These are phyloP conservation scores for Acronicta aceris DNA, from an alignment of 2,888 invertebrate genomes.

Conservation along the genomic window DNA sequence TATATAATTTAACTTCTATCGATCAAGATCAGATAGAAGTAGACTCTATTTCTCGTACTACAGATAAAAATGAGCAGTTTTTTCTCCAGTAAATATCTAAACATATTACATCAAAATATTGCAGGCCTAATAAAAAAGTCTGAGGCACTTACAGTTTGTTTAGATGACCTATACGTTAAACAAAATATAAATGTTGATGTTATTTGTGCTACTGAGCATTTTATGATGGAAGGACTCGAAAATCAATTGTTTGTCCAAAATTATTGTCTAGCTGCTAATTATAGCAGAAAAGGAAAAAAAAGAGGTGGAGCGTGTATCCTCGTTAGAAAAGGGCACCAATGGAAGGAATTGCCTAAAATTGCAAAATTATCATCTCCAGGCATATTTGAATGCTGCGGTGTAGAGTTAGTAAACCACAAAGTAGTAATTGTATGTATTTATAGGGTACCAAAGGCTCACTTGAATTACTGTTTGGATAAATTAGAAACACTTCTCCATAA, in stretches of 20 bases:
- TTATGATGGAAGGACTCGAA: neutral
- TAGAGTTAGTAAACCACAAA: neutral
- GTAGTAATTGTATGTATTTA: neutral
- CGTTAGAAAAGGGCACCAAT: neutral
- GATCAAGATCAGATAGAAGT: too few species aligned
- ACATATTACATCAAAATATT: neutral
- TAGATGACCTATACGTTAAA: neutral
- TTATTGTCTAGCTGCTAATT: neutral
- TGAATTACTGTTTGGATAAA: neutral
- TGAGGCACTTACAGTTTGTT: neutral
- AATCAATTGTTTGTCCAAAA: neutral
- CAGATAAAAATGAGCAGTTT: conserved; percentile 1
- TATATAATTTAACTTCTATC: too few species aligned
- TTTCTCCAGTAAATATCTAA: neutral
- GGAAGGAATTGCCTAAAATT: neutral
- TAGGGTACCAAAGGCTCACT: neutral
- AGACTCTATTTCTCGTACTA: too few species aligned
- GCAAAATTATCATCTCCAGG: neutral
- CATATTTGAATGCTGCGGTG: neutral
- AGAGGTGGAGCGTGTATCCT: neutral
- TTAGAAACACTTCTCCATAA: neutral
- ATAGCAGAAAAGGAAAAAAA: neutral
- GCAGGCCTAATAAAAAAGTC: neutral
- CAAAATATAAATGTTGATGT: neutral
- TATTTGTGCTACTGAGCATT: neutral